Evolutionary conservation across 2,888 invertebrate genomes (phyloP).

Genomic region (Drosophila nr. fundita): DNA sequence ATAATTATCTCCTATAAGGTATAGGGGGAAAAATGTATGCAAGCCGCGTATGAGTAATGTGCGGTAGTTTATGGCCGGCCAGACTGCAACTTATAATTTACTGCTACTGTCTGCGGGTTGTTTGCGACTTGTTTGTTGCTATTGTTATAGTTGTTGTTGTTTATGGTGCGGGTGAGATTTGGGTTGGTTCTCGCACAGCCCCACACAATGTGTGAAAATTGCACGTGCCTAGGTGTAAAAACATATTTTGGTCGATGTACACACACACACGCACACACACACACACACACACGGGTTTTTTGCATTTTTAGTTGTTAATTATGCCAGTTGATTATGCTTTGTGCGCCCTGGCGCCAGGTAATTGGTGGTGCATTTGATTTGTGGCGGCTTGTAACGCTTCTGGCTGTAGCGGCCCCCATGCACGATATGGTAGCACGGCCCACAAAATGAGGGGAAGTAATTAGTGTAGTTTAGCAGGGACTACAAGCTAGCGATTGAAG

Average conservation of each 20-base stretch:
- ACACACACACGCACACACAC: conserved; percentile 17
- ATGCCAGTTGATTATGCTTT: conserved; percentile 79
- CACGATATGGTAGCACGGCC: conserved; percentile 2
- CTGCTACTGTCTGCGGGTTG: conserved; percentile 72
- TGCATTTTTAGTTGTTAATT: conserved; percentile 80
- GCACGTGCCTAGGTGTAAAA: conserved; percentile 65
- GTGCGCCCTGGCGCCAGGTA: conserved; percentile 78
- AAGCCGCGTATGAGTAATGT: conserved; percentile 75
- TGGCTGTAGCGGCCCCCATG: conserved; percentile 42
- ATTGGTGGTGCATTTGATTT: conserved; percentile 80
- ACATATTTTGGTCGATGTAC: conserved; percentile 72
- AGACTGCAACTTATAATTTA: conserved; percentile 74
- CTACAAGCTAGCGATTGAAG: conserved; percentile 61
- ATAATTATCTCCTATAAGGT: conserved; percentile 63
- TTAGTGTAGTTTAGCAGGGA: conserved; percentile 75
- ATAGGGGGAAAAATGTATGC: conserved; percentile 69
- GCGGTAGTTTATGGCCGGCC: conserved; percentile 59
- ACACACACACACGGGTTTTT: conserved; percentile 30
- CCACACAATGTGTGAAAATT: conserved; percentile 79
- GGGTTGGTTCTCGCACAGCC: conserved; percentile 2
- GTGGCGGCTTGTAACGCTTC: conserved; percentile 74
- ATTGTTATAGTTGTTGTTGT: conserved; percentile 49
- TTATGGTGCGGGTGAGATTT: conserved; percentile 32
- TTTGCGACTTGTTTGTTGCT: conserved; percentile 61
- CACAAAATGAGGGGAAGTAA: conserved; percentile 71